Base-by-base conservation (phyloP, 1,140 invertebrate genomes). In the Thalassaphorura encarpata region DNA sequence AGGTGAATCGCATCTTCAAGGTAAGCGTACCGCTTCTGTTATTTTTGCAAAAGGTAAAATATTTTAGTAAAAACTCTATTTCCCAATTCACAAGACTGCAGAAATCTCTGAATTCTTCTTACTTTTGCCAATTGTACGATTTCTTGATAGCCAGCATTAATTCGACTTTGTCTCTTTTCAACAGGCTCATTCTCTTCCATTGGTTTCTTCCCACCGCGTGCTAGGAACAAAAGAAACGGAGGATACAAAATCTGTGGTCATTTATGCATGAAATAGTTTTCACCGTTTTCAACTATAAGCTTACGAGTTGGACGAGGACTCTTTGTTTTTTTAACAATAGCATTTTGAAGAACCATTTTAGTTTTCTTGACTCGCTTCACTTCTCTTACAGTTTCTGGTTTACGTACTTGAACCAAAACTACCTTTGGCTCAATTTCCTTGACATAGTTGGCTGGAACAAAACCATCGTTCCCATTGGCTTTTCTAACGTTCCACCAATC, bases 401-500 rank as follows among this genome's bases (percentile, higher is more conserved):
- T 83, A 41, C 84, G 81, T 0, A 90, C 84, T 68, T 88, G 82
- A 24, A 91, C 86, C 70, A 85, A 78, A 21, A 83, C 66, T 1
- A 89, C 79, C 66, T 91, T 85, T 0, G 89, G 87, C 61, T 93
- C 91, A 42, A 96, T 82, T 72, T 97, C 90, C 26, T 84, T 80
- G 0, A 98, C 90, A 72, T 98, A 98, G 72, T 97, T 97, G 0
- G 93, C 92, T 0, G 96, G 96, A 1, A 97, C 93, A 73, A 97
- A 99, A 13, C 95, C 95, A 67, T 97, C 93, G 0, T 81, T 80
- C 0, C 92, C 87, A 67, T 91, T 89, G 0, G 80, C 78, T 74
- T 94, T 96, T 15, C 92, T 76, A 3, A 97, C 87, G 66, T 88
- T 90, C 96, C 96, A 99, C 95, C 96, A 99, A 71, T 99, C 96